Evolutionary conservation across 2,797 vertebrate species (phyloP), one percentile per base, ranked within the genome.

Genomic region (Clarias platycephalus): DNA sequence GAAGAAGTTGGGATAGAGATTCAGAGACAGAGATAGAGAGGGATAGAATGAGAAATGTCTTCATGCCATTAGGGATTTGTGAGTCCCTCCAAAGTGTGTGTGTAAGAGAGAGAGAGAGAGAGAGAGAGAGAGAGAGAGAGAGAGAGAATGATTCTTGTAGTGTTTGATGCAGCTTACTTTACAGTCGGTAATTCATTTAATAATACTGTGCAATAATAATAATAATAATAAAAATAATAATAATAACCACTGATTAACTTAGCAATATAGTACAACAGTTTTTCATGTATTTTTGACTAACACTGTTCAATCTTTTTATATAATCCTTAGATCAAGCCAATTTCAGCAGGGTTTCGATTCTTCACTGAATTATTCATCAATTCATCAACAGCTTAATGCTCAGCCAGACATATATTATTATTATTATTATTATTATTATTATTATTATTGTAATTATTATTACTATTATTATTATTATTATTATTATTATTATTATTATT

Each of bases 21-120:
- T 34, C 15, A 68, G 85, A 58, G 86, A 49, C 67, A 79, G 81
- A 83, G 78, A 70, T 37, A 74, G 70, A 85, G 86, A 91, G 89
- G 92, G 91, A 92, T 90, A 90, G 91, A 92, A 92, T 92, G 91
- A 94, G 92, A 93, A 93, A 94, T 93, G 91, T 92, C 90, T 90
- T 93, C 91, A 88, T 91, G 90, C 91, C 86, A 91, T 84, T 37
- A 28, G 90, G 89, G 92, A 93, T 93, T 91, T 93, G 90, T 91
- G 91, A 91, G 92, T 92, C 93, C 90, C 93, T 90, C 91, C 89
- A 92, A 93, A 88, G 90, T 92, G 91, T 81, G 40, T 20, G 34
- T 37, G 77, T 72, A 28, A 71, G 49, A 37, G 63, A 67, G 74
- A 31, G n/a, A 34, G 58, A 37, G 67, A 18, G 28, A 84, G 31